Base-by-base conservation (phyloP, 2,888 invertebrate genomes). In the Pseudeuparius sepicola region DNA sequence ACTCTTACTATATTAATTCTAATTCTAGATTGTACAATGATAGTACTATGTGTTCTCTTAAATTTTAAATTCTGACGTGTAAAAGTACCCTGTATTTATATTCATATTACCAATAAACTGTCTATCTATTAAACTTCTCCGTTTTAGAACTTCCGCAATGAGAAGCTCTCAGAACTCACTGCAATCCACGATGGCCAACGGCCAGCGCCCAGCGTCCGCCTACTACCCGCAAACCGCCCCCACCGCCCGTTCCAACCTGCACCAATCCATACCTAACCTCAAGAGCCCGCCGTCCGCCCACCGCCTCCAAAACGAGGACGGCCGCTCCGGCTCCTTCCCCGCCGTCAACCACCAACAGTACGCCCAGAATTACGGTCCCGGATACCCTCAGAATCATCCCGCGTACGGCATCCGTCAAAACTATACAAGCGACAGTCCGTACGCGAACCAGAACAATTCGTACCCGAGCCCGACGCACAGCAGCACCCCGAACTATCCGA, bases 81-180 rank as follows among this genome's bases (percentile, higher is more conserved):
- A n/a, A n/a, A n/a, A n/a, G n/a, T n/a, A n/a, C n/a, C n/a, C n/a
- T n/a, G n/a, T n/a, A n/a, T n/a, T n/a, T n/a, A n/a, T n/a, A n/a
- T n/a, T n/a, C n/a, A n/a, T n/a, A n/a, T n/a, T n/a, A n/a, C n/a
- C n/a, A n/a, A n/a, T n/a, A n/a, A n/a, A n/a, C n/a, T n/a, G n/a
- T n/a, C n/a, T n/a, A n/a, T n/a, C n/a, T n/a, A n/a, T n/a, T n/a
- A n/a, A n/a, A n/a, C n/a, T n/a, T n/a, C n/a, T n/a, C n/a, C n/a
- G 20, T 47, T 46, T 33, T 41, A 63, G 64, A 46, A 53, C 63
- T 34, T 74, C 73, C 5, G 70, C 70, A 17, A 57, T 73, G 35
- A 68, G 76, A 44, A 77, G 75, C 45, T 77, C 78, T 3, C 70
- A 71, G 48, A 70, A 66, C 47, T 68, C 70, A n/a, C 52, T 71